Evolutionary conservation across 1,140 invertebrate species (phyloP).

Genomic region (Stenopsyche tienmushanensis): DNA sequence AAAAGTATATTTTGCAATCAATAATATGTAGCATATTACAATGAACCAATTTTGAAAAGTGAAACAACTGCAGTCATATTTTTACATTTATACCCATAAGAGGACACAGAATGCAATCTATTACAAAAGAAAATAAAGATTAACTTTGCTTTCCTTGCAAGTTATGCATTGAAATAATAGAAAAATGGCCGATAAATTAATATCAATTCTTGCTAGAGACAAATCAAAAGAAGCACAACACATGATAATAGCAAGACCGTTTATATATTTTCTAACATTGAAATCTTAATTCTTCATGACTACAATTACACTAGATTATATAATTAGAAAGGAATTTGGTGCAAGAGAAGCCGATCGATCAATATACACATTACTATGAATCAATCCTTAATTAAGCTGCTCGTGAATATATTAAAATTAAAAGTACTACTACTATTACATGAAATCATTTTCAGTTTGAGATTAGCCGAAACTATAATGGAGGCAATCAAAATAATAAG

Average conservation of each 20-base stretch:
- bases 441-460: too few relatives aligned
- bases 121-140: neutral
- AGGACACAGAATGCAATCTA: neutral
- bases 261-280: constrained; percentile 36
- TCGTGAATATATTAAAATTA: neutral
- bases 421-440: too few relatives aligned
- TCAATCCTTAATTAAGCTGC: neutral
- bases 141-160: too few relatives aligned
- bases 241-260: constrained; percentile 34
- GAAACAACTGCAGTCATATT: constrained; percentile 5
- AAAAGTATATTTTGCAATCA: constrained; percentile 11
- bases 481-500: neutral
- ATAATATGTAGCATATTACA: constrained; percentile 7
- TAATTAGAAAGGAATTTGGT: constrained; percentile 39
- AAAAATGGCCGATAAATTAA: neutral
- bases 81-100: neutral
- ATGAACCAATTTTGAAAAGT: neutral
- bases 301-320: constrained; percentile 30
- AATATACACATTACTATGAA: neutral
- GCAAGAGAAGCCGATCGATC: constrained; percentile 8
- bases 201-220: neutral
- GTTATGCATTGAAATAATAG: neutral
- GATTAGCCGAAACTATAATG: neutral
- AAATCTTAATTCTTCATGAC: constrained; percentile 27
- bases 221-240: constrained; percentile 36